A percentile compares a stretch with the other conserved stretches of the same genome.
Conservation (phyloP, 2,888 invertebrate genomes). For the Apamea anceps region DNA sequence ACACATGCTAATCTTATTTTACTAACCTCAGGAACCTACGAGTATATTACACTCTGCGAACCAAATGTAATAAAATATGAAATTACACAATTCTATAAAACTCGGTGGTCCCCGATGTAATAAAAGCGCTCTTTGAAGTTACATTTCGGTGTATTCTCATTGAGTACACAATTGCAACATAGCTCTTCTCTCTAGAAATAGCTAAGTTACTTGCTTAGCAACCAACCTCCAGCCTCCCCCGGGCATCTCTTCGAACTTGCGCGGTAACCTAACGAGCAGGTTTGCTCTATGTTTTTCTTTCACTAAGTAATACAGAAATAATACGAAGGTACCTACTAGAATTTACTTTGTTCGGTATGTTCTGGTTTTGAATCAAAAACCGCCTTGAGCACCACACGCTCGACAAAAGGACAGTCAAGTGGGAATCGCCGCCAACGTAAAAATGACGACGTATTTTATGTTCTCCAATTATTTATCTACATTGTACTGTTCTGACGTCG, state of each 20-base stretch:
- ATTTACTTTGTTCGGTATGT: constrained; percentile 48
- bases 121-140: constrained; percentile 40
- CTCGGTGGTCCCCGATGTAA: constrained; percentile 42
- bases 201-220: constrained; percentile 43
- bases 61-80: constrained; percentile 47
- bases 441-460: constrained; percentile 51
- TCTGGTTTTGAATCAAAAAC: constrained; percentile 39
- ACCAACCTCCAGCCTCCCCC: constrained; percentile 44
- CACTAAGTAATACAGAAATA: constrained; percentile 48
- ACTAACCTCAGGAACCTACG: neutral
- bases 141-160: constrained; percentile 37
- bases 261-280: constrained; percentile 45
- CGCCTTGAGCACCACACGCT: constrained; percentile 28
- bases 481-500: constrained; percentile 32
- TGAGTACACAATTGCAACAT: constrained; percentile 51
- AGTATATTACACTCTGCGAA: constrained; percentile 4
- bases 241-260: constrained; percentile 39
- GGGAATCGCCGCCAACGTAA: constrained; percentile 29
- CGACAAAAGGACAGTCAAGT: constrained; percentile 50
- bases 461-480: constrained; percentile 46
- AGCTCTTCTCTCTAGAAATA: constrained; percentile 17
- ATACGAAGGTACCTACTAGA: constrained; percentile 33
- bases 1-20: constrained; percentile 2
- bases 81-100: constrained; percentile 35
- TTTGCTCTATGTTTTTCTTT: constrained; percentile 52